Percentiles rank a stretch among this genome's conserved stretches.
Conservation (phyloP, 2,113 vertebrate genomes). For the Urocolius indicus region DNA sequence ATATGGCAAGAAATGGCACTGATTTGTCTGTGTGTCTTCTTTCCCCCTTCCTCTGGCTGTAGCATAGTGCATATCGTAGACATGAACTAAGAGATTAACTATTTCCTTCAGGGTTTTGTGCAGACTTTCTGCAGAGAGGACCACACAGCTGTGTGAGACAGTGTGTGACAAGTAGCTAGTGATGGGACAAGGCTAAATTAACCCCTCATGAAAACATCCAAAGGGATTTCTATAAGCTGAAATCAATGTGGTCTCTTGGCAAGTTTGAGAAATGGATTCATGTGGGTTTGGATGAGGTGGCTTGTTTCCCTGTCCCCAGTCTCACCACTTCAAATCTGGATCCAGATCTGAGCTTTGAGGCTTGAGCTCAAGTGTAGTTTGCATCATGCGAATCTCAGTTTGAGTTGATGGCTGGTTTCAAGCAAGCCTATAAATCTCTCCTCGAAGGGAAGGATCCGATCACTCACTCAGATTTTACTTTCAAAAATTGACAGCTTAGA, state of each 20-base stretch:
- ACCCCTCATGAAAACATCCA: not conserved
- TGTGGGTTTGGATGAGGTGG: not conserved
- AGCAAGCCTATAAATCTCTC: not conserved
- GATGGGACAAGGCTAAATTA: not conserved
- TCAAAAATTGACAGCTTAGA: not conserved
- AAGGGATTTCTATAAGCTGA: not conserved
- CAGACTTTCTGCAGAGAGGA: not conserved
- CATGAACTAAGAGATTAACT: not conserved
- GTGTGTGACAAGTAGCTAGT: not conserved
- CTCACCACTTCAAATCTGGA: not conserved
- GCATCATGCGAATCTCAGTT: not conserved
- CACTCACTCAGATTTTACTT: not conserved
- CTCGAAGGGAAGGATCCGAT: not conserved
- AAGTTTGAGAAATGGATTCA: not conserved
- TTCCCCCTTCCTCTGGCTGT: not conserved
- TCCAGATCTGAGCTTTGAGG: slow-evolving; percentile 18
- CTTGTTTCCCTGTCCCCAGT: not conserved
- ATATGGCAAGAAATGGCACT: slow-evolving; percentile 10
- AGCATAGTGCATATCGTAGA: not conserved
- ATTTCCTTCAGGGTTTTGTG: not conserved
- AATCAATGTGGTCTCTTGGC: not conserved
- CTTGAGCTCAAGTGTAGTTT: not conserved
- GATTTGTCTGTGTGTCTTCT: not conserved
- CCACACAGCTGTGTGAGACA: not conserved
- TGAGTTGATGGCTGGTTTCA: slow-evolving; percentile 4